phyloP scores from a whole-genome alignment of 2,888 invertebrate genomes.

The Euzetes globulus region DNA sequence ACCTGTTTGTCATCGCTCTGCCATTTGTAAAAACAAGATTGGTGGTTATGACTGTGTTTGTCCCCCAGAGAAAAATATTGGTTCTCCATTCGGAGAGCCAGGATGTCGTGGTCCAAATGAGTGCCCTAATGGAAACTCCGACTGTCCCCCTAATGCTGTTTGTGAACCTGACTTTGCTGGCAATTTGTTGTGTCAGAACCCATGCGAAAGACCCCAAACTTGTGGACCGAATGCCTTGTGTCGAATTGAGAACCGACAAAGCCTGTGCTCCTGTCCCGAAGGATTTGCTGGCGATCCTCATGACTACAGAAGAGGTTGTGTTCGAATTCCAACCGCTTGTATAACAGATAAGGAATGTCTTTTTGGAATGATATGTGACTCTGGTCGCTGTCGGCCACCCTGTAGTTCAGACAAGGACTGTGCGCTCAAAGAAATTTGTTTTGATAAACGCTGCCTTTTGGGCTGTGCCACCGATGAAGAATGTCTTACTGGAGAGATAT shows the following conservation, averaged over 20 bases:
- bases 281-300: constrained; percentile 67
- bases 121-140: constrained; percentile 44
- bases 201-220: constrained; percentile 27
- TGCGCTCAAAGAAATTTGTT: constrained; percentile 40
- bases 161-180: constrained; percentile 53
- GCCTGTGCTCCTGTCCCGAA: constrained; percentile 47
- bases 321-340: constrained; percentile 49
- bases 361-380: constrained; percentile 67
- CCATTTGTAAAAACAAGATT: constrained; percentile 52
- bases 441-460: constrained; percentile 52
- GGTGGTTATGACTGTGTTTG: constrained; percentile 44
- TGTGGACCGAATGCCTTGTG: constrained; percentile 34
- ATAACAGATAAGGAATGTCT: constrained; percentile 73
- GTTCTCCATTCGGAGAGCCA: constrained; percentile 60
- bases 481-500: constrained; percentile 75
- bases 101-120: constrained; percentile 76
- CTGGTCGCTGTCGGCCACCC: constrained; percentile 40
- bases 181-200: constrained; percentile 41
- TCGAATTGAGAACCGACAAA: constrained; percentile 53
- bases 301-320: constrained; percentile 39
- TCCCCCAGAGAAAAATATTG: constrained; percentile 54
- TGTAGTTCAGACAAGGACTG: constrained; percentile 41
- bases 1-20: constrained; percentile 65
- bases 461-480: constrained; percentile 71
- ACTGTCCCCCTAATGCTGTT: constrained; percentile 51